A percentile compares a stretch with the other conserved stretches of the same genome.
Conservation (phyloP, 2,113 vertebrate genomes). For the Clarias batrachus region DNA sequence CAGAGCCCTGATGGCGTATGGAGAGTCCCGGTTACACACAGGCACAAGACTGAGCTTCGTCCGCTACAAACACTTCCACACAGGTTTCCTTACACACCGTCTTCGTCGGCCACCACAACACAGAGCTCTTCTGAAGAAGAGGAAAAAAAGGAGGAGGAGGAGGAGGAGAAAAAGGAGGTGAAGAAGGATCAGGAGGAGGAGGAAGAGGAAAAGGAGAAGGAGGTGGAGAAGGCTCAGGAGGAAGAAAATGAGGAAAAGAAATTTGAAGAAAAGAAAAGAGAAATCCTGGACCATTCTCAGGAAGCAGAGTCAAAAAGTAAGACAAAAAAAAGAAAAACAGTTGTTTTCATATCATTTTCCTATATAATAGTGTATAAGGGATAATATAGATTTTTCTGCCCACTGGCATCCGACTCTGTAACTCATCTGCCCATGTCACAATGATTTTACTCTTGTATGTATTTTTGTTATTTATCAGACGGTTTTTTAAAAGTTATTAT, state of each 20-base stretch:
- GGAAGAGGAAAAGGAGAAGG: neutral
- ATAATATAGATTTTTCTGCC: too few relatives aligned
- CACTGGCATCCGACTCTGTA: too few relatives aligned
- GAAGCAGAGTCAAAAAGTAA: conserved; percentile 57
- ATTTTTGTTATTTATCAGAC: too few relatives aligned
- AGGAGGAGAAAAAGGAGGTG: neutral
- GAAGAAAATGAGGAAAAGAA: too few relatives aligned
- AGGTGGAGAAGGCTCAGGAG: too few relatives aligned
- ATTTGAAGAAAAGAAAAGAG: neutral
- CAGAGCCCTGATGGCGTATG: neutral
- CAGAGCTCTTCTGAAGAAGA: conserved; percentile 41
- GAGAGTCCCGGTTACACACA: neutral
- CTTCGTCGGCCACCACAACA: neutral
- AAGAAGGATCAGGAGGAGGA: conserved; percentile 5
- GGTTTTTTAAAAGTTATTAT: too few relatives aligned
- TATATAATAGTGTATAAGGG: too few relatives aligned
- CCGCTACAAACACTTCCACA: neutral
- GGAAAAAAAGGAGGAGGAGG: neutral
- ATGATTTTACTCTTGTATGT: too few relatives aligned
- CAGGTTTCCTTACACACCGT: neutral
- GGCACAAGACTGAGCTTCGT: neutral
- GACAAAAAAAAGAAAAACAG: neutral
- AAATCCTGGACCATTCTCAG: conserved; percentile 53
- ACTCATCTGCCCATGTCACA: too few relatives aligned
- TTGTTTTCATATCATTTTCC: neutral